Conservation (phyloP, 2,113 vertebrate species). For the Pandion haliaetus region DNA sequence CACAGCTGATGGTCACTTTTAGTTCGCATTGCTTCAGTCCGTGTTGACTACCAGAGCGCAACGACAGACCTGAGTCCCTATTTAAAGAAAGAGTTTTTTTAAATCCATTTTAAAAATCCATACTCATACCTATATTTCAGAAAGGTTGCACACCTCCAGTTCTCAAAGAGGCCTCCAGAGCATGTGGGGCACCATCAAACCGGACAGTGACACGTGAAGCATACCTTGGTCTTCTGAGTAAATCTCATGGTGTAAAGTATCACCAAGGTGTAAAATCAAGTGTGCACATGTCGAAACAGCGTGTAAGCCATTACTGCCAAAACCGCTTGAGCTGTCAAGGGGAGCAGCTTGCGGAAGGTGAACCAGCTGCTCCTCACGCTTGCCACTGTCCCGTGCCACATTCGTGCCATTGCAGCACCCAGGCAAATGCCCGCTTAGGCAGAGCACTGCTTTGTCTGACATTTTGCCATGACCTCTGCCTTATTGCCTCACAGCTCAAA, state of each 20-base stretch:
- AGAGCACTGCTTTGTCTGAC: not conserved
- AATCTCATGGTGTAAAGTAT: not conserved
- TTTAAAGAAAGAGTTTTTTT: not conserved
- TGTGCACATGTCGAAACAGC: accelerated
- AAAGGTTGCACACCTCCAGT: not conserved
- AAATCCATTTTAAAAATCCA: not conserved
- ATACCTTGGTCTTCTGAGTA: not conserved
- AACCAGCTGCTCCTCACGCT: not conserved
- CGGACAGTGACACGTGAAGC: not conserved
- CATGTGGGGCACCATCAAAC: not conserved
- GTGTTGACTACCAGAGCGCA: not conserved
- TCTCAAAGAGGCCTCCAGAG: not conserved
- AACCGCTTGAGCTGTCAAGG: not conserved
- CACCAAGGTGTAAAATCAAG: not conserved
- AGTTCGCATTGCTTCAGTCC: not conserved
- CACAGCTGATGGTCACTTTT: not conserved
- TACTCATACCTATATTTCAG: not conserved
- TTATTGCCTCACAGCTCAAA: not conserved
- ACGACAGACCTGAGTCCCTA: not conserved
- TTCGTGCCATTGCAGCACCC: accelerated
- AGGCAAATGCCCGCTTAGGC: accelerated
- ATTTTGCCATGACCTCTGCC: slow-evolving; percentile 17
- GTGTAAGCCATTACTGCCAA: not conserved
- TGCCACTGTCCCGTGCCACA: accelerated
- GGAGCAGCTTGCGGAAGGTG: not conserved